Evolutionary conservation across 2,888 invertebrate genomes (phyloP), one percentile per base, ranked within the genome.

Genomic region (Resseliella maxima): DNA sequence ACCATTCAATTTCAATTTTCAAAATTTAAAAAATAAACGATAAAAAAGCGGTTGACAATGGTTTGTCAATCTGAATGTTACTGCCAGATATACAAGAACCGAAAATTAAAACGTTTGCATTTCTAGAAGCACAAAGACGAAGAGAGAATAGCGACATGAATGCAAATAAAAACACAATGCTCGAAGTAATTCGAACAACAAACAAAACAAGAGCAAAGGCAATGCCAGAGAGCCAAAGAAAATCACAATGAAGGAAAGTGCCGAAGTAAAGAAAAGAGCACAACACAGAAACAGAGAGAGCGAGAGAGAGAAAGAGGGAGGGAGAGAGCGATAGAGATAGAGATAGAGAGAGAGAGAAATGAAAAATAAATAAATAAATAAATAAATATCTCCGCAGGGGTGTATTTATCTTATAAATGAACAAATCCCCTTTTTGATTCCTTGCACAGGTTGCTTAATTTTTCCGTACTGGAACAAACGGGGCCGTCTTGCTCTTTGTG

Each of bases 371-470:
- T 83, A 83, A 38, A 83, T 36, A 36, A 83, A 38, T 83, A 38
- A 83, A 83, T 83, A 36, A 83, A 83, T 41, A 83, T 83, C 83
- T 83, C 83, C 83, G 83, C 38, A 83, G 83, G 83, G 83, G 38
- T 83, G 83, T 83, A 83, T 83, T 83, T 83, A 38, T 83, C 38
- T 83, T 83, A 38, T 83, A 83, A 83, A 83, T 83, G 83, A 83
- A 83, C 24, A 83, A 59, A 81, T 36, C 24, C 83, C 72, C 24
- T 83, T 38, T 83, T 83, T 38, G 83, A n/a, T 83, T 83, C 72
- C 31, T 15, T 35, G 72, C 31, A 72, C 72, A 72, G 72, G 72
- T 72, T 72, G 72, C 72, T 31, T 72, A 72, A 72, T 83, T 83
- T 83, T 38, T 15, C 12, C 83, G 83, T 72, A 50, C 18, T 50